Conservation (phyloP, 1,140 invertebrate species). For the Bicyclus anynana region DNA sequence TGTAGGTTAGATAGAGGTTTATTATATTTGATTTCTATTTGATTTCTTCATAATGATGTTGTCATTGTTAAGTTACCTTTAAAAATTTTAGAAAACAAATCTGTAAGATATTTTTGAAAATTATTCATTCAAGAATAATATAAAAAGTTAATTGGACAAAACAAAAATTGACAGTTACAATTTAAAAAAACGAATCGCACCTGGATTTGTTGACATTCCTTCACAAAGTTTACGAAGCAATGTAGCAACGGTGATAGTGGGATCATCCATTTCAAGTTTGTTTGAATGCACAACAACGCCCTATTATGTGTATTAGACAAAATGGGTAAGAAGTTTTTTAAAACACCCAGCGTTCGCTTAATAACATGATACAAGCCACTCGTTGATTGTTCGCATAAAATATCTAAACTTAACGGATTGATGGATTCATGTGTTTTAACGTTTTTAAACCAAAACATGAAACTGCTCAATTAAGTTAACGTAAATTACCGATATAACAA, state of each 20-base stretch:
- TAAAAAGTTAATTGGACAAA: constrained; percentile 16
- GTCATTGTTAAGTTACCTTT: neutral
- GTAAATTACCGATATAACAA: no score
- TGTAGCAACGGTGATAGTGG: constrained; percentile 43
- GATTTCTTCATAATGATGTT: neutral
- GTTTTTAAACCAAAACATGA: no score
- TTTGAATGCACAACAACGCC: neutral
- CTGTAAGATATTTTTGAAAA: constrained; percentile 50
- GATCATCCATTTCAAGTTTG: constrained; percentile 40
- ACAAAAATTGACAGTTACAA: constrained; percentile 28
- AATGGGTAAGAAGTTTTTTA: no score
- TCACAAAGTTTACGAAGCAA: constrained; percentile 61
- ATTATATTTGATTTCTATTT: no score
- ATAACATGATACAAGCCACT: no score
- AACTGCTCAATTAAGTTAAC: no score
- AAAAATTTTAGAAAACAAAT: constrained; percentile 30
- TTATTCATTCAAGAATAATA: constrained; percentile 35
- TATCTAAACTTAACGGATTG: no score
- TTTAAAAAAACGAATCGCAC: constrained; percentile 58
- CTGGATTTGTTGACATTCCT: constrained; percentile 58
- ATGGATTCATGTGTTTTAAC: no score
- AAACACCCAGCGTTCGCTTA: no score
- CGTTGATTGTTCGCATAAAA: no score
- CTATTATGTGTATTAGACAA: no score
- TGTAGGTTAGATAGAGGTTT: no score